Conservation (phyloP, 2,113 vertebrate genomes). For the Elaphurus davidianus region DNA sequence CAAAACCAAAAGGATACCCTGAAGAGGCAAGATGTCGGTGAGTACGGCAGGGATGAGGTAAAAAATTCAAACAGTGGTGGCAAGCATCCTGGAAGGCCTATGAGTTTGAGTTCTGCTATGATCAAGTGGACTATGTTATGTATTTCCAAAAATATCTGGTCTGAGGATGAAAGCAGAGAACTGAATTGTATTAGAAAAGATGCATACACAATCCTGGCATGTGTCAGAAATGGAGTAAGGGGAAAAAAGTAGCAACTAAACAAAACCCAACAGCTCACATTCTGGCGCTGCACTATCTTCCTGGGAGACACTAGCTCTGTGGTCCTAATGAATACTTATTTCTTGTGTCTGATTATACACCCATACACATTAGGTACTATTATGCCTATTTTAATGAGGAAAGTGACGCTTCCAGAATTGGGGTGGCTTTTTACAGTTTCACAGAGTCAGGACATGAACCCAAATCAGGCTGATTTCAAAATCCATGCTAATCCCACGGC, state of each 20-base stretch:
- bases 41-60: not conserved
- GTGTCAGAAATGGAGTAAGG: not conserved
- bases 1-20: not conserved
- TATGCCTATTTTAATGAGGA: not conserved
- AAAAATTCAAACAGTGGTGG: not conserved
- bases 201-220: accelerated
- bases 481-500: not conserved
- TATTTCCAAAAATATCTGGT: not conserved
- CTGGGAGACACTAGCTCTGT: not conserved
- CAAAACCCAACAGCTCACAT: not conserved
- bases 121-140: not conserved
- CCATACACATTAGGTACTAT: not conserved
- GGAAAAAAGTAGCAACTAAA: not conserved
- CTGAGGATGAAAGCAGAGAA: not conserved
- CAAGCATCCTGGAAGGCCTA: not conserved
- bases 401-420: not conserved
- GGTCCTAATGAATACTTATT: not conserved
- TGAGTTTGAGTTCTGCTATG: not conserved
- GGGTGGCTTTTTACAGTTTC: not conserved
- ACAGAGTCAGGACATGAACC: not conserved
- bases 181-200: not conserved
- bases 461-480: not conserved
- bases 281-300: not conserved
- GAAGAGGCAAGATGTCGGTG: not conserved
- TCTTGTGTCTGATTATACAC: not conserved